Conservation (phyloP, 2,113 vertebrate genomes). For the Pristiophorus japonicus region DNA sequence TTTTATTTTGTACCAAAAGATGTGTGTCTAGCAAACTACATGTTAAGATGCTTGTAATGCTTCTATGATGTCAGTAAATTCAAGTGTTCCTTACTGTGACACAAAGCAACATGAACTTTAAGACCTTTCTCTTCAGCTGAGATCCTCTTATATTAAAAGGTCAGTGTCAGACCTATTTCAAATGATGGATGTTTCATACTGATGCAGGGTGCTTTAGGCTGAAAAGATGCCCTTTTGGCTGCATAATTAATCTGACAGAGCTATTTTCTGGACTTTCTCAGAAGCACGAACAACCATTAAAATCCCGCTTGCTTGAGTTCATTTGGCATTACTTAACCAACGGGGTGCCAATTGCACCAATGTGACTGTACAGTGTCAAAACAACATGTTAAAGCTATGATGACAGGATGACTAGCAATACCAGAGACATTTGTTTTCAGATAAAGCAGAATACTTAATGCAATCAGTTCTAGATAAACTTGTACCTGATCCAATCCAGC, state of each 20-base stretch:
- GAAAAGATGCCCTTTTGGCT: constrained; percentile 25
- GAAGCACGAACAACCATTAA: background rate
- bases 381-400: background rate
- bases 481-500: background rate
- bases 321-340: background rate
- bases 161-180: background rate
- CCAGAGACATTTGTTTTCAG: background rate
- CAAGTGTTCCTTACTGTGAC: background rate
- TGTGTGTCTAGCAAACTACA: background rate
- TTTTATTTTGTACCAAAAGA: background rate
- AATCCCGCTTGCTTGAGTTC: background rate
- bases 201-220: too few species aligned
- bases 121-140: background rate
- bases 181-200: background rate
- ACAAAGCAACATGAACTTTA: background rate
- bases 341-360: background rate
- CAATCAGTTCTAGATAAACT: background rate
- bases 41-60: background rate
- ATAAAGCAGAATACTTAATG: background rate
- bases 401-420: background rate
- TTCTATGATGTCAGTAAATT: background rate
- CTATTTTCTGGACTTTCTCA: background rate
- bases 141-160: background rate
- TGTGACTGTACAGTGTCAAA: background rate
- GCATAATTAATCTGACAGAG: background rate